phyloP scores from a whole-genome alignment of 2,113 vertebrate species.

The Bufo bufo region DNA sequence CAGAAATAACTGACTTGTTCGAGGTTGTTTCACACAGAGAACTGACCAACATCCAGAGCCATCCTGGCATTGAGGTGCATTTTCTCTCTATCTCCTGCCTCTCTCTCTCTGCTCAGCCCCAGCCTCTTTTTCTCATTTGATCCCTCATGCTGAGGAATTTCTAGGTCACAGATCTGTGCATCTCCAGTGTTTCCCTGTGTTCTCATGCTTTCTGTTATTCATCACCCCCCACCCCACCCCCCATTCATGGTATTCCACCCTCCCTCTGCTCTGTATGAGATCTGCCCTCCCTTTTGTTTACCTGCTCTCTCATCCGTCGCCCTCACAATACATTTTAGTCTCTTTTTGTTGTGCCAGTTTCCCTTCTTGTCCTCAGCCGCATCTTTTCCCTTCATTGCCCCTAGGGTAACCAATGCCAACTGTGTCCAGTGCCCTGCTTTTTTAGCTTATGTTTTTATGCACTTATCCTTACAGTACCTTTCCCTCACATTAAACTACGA shows the following conservation, averaged over 20 bases:
- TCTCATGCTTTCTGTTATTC: not conserved
- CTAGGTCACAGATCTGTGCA: conserved; percentile 37
- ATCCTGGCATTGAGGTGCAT: not conserved
- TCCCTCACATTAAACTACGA: not conserved
- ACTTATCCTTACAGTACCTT: not conserved
- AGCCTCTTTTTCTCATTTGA: conserved; percentile 18
- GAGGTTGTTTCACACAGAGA: too few species aligned
- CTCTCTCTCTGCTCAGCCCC: not conserved
- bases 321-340: not conserved
- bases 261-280: not conserved
- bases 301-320: conserved; percentile 18
- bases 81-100: not conserved
- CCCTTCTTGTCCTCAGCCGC: not conserved
- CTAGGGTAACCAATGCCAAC: not conserved
- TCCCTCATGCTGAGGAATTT: conserved; percentile 38
- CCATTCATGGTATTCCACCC: not conserved
- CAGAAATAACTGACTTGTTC: too few species aligned
- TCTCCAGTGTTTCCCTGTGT: not conserved
- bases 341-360: not conserved
- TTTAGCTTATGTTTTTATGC: conserved; percentile 1
- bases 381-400: conserved; percentile 10
- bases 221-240: too few species aligned
- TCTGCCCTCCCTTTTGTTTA: conserved; percentile 15
- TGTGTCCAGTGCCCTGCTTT: not conserved
- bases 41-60: not conserved